Evolutionary conservation across 2,797 vertebrate species (phyloP), one percentile per base, ranked within the genome.

Genomic region (Halcyon chelicuti): DNA sequence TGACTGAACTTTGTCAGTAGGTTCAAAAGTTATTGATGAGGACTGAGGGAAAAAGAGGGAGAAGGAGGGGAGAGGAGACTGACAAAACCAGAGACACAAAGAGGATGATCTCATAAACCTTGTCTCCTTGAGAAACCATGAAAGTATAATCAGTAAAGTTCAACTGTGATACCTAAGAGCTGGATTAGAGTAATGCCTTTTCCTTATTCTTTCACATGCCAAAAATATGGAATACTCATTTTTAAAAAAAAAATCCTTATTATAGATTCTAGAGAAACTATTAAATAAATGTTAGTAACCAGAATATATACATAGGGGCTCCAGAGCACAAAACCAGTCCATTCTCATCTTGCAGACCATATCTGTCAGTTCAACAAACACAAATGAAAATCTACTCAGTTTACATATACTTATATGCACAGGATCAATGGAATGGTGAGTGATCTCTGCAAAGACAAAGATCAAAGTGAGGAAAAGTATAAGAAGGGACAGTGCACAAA

Each of bases 391-490:
- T 62, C 84, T 86, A 20, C 46, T 83, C 81, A 42, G 51, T 40
- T 67, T 78, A 73, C 49, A 8, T 42, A 18, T 42, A 42, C 40
- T 75, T 92, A 39, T 14, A 9, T 8, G 46, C 63, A 37, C 83
- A 65, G 71, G 52, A 71, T 93, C 72, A 93, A 47, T 62, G 72
- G 68, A 78, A 89, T 20, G 78, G 72, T 86, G 94, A 94, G 84
- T 83, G 92, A 95, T 90, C 65, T 78, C 80, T 35, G 52, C 55
- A 91, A 73, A 80, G 75, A 79, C 12, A 44, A 75, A 79, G 72
- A 96, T 94, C 78, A 95, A 95, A 91, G 89, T 54, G 35, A 13
- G n/a, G 8, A 71, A 87, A 82, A 94, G 33, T 29, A 67, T 54
- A 87, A 82, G 66, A 86, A 79, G 87, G 28, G 14, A 23, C 0